Evolutionary conservation across 2,113 vertebrate genomes (phyloP).

Genomic region (Apteryx owenii): DNA sequence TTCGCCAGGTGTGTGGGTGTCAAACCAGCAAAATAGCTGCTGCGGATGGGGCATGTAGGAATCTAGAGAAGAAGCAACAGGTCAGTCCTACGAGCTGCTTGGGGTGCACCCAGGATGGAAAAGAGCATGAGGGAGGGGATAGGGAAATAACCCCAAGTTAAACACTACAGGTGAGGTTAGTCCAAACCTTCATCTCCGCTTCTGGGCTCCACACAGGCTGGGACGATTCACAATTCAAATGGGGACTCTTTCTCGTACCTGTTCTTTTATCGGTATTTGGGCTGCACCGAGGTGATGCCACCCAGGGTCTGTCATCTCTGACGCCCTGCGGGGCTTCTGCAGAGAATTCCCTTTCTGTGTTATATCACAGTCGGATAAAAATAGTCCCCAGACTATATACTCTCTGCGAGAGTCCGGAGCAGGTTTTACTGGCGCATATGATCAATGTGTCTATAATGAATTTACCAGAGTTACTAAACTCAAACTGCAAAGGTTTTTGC

Average conservation of each 20-base stretch:
- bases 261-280: background rate
- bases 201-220: background rate
- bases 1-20: too few relatives aligned
- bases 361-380: background rate
- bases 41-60: too few relatives aligned
- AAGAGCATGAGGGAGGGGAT: background rate
- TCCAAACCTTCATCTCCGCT: background rate
- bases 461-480: too few relatives aligned
- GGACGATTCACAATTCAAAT: background rate
- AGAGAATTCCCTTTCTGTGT: background rate
- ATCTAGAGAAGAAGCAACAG: too few relatives aligned
- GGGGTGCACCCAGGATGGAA: background rate
- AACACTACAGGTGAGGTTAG: background rate
- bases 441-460: too few relatives aligned
- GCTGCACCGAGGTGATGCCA: background rate
- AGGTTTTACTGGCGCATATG: too few relatives aligned
- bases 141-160: background rate
- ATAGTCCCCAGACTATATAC: background rate
- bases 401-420: background rate
- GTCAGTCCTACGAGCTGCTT: background rate
- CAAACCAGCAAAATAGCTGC: too few relatives aligned
- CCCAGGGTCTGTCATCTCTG: rapidly evolving
- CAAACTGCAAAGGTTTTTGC: too few relatives aligned
- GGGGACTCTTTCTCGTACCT: background rate
- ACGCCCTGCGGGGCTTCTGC: background rate